Evolutionary conservation across 2,113 vertebrate species (phyloP).

Genomic region (Zootoca vivipara): DNA sequence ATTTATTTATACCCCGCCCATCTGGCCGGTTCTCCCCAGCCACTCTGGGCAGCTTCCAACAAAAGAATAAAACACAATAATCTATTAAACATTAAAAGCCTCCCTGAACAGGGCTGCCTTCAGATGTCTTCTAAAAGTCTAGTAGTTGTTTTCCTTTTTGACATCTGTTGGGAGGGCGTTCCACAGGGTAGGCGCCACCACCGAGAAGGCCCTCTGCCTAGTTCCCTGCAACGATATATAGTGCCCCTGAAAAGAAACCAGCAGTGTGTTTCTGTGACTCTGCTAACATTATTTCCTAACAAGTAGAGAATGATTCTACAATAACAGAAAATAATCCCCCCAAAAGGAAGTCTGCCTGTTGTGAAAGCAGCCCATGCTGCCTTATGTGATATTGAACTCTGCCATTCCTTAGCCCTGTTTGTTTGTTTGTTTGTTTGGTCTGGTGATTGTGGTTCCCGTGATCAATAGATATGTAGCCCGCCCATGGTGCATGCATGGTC

Average conservation of each 20-base stretch:
- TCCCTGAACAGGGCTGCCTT: too few relatives aligned
- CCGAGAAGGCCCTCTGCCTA: too few relatives aligned
- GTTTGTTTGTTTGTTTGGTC: conserved; percentile 57
- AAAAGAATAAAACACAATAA: too few relatives aligned
- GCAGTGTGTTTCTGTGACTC: conserved; percentile 47
- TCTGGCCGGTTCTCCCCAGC: too few relatives aligned
- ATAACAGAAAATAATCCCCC: conserved; percentile 58
- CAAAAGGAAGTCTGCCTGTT: conserved; percentile 65
- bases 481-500: conserved; percentile 18
- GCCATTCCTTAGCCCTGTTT: not conserved
- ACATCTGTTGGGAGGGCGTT: too few relatives aligned
- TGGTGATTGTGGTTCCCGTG: conserved; percentile 45
- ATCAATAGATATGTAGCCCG: conserved; percentile 12
- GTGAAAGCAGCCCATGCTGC: conserved; percentile 53
- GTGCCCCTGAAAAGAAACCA: conserved; percentile 44
- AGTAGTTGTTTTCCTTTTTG: too few relatives aligned
- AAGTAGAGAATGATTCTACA: conserved; percentile 65
- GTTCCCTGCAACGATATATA: too few relatives aligned
- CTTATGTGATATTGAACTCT: conserved; percentile 47
- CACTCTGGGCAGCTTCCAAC: too few relatives aligned
- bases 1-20: too few relatives aligned
- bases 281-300: conserved; percentile 65
- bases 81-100: too few relatives aligned
- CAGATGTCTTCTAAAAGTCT: too few relatives aligned
- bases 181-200: too few relatives aligned